Evolutionary conservation across 2,888 invertebrate genomes (phyloP).

Genomic region (Plemyria rubiginata): DNA sequence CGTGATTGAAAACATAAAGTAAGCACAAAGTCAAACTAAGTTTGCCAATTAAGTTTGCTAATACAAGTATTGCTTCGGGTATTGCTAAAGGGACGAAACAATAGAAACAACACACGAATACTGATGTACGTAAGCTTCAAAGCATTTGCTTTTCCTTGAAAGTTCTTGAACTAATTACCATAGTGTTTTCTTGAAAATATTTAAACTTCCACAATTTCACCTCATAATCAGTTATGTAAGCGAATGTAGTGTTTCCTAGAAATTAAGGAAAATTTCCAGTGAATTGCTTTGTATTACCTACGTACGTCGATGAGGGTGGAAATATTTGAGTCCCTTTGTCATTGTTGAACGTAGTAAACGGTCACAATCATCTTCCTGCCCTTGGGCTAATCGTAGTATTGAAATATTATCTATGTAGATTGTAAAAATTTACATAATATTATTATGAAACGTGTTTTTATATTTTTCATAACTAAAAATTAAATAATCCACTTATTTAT

Average conservation of each 20-base stretch:
- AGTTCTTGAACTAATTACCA: constrained; percentile 1
- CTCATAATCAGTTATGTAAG: neutral
- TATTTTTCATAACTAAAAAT: too few species aligned
- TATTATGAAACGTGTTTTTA: too few species aligned
- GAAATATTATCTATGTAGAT: too few species aligned
- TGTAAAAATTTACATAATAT: too few species aligned
- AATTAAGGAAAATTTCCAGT: neutral
- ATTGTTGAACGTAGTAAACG: too few species aligned
- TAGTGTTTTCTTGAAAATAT: neutral
- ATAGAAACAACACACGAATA: neutral
- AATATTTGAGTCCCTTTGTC: too few species aligned
- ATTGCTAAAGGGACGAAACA: neutral
- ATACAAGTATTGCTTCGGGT: neutral
- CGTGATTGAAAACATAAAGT: neutral
- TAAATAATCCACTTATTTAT: too few species aligned
- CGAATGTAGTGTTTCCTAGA: neutral
- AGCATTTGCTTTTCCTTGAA: constrained; percentile 4
- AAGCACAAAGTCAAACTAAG: neutral
- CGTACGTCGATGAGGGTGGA: too few species aligned
- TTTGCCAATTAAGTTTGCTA: neutral
- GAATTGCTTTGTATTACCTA: neutral
- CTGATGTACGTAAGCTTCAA: neutral
- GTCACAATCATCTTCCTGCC: too few species aligned
- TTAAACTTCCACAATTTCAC: neutral
- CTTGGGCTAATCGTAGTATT: too few species aligned